Conservation (phyloP, 2,113 vertebrate genomes). For the Cyanoramphus novaezelandiae region DNA sequence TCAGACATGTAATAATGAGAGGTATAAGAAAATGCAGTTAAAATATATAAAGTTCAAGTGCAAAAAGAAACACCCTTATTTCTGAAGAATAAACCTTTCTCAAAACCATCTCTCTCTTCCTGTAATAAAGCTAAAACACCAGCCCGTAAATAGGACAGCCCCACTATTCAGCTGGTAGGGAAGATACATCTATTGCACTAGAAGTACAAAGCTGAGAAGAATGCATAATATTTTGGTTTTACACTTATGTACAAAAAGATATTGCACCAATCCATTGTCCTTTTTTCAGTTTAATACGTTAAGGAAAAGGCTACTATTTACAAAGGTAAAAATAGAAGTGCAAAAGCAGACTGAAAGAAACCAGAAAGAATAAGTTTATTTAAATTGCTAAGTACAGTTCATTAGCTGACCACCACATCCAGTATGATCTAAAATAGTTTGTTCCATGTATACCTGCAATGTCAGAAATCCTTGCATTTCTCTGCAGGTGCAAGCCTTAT, state of each 20-base stretch:
- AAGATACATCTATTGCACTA: slow-evolving; percentile 29
- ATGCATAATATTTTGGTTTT: slow-evolving; percentile 65
- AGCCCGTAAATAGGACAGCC: background rate
- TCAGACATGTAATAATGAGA: background rate
- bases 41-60: slow-evolving; percentile 37
- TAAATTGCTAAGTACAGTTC: slow-evolving; percentile 69
- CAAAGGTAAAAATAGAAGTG: slow-evolving; percentile 70
- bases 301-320: slow-evolving; percentile 55
- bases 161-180: background rate
- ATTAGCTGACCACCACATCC: slow-evolving; percentile 67
- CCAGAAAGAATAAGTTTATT: slow-evolving; percentile 68
- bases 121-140: slow-evolving; percentile 26
- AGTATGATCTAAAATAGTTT: slow-evolving; percentile 25
- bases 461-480: background rate
- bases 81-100: background rate
- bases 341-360: slow-evolving; percentile 67
- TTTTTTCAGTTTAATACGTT: slow-evolving; percentile 37
- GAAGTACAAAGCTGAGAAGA: slow-evolving; percentile 23
- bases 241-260: slow-evolving; percentile 68
- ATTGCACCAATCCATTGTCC: slow-evolving; percentile 60
- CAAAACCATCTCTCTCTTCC: background rate
- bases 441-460: background rate
- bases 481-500: background rate
- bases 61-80: slow-evolving; percentile 11
- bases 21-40: slow-evolving; percentile 31